Evolutionary conservation across 2,797 vertebrate genomes (phyloP).

Genomic region (Fratercula arctica): DNA sequence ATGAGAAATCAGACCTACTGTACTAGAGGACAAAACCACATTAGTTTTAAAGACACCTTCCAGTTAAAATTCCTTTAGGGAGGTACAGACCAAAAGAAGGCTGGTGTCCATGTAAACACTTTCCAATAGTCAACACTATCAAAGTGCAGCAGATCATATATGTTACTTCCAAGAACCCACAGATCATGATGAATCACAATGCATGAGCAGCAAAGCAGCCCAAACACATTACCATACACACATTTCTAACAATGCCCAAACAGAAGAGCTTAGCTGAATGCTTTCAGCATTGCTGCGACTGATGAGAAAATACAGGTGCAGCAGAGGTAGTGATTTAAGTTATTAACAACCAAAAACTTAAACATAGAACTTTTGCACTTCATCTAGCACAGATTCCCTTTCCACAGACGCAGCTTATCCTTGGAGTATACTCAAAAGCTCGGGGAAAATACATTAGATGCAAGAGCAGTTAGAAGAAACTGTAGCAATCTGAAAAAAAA

Average conservation of each 20-base stretch:
- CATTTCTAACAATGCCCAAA: background rate
- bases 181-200: background rate
- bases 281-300: background rate
- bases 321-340: background rate
- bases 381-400: background rate
- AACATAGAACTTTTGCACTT: background rate
- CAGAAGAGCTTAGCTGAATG: background rate
- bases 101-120: background rate
- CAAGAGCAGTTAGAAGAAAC: background rate
- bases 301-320: background rate
- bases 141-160: background rate
- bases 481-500: background rate
- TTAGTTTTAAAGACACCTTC: background rate
- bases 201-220: background rate
- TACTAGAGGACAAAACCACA: background rate
- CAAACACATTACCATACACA: background rate
- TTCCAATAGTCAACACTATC: background rate
- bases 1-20: background rate
- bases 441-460: background rate
- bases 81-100: background rate
- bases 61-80: background rate
- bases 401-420: background rate
- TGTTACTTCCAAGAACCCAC: background rate
- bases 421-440: background rate
- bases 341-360: background rate